These are phyloP conservation scores for Falco berigora DNA, from an alignment of 2,797 vertebrate genomes.

Conservation along the genomic window DNA sequence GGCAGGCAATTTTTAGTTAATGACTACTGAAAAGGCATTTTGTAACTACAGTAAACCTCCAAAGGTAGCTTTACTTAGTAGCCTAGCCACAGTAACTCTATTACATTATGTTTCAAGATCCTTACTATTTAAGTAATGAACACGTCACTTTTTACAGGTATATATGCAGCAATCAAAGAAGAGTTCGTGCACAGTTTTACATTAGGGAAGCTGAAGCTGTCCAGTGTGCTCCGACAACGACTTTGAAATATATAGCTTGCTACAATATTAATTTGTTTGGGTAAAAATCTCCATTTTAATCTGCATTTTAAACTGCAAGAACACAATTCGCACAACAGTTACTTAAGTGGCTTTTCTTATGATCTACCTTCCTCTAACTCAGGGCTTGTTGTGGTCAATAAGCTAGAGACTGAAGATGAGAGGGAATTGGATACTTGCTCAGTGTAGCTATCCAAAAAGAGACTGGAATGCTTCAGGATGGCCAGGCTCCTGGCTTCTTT, in stretches of 20 bases:
- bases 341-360: conserved; percentile 21
- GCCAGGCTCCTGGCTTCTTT: conserved; percentile 84
- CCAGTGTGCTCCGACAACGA: background rate
- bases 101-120: background rate
- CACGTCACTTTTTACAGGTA: background rate
- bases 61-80: background rate
- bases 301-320: background rate
- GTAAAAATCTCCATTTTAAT: background rate
- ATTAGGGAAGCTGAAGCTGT: background rate
- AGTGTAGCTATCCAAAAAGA: conserved; percentile 88
- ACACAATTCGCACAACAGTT: background rate
- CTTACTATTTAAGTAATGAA: background rate
- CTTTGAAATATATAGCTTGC: background rate
- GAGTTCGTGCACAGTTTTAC: background rate
- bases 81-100: background rate
- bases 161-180: background rate
- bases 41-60: background rate
- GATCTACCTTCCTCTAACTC: conserved; percentile 39
- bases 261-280: background rate
- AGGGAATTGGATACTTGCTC: conserved; percentile 78
- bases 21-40: background rate
- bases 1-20: background rate
- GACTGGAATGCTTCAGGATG: conserved; percentile 82
- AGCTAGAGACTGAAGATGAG: conserved; percentile 47
- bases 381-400: conserved; percentile 3